Base-by-base conservation (phyloP, 2,113 vertebrate genomes). In the Antigone vipio region DNA sequence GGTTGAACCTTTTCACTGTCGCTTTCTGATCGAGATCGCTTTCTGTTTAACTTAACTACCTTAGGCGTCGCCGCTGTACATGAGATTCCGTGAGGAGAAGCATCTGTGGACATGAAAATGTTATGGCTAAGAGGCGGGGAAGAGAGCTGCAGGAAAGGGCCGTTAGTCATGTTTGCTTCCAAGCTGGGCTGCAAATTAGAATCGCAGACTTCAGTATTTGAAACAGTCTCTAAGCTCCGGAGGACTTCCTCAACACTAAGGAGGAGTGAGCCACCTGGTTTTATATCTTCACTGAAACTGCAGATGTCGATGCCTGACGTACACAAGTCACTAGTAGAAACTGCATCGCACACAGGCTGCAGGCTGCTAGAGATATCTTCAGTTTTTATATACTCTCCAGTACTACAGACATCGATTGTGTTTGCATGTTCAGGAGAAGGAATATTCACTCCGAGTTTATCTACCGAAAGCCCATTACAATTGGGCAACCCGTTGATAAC, bases 1-100 rank as follows among this genome's bases (percentile, higher is more conserved):
- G 99, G 99, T 68, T 99, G 98, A 89, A 99, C 98, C 97, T 99
- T 99, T 91, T 99, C 99, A 11, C 99, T 98, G 98, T 99, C 99
- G 0, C 99, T 99, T 98, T 99, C 99, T 1, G 99, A 99, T 69
- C 98, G 99, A 68, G 99, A 99, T 34, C 99, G 98, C 94, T 99
- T 99, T 81, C 99, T 99, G 97, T 99, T 99, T 88, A 99, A 97
- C 96, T 99, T 99, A 42, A 98, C 98, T 63, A 98, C 98, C 97
- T 98, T 98, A 55, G 98, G 98, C 55, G 98, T 98, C 76, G 98
- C 98, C n/a, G 97, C 98, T 32, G 93, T 98, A 97, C 98, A 99
- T 58, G 97, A 99, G 97, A 98, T 98, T 53, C 95, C 98, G 21
- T 98, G 97, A 97, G 98, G 97, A 97, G 97, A 94, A 96, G 96